Evolutionary conservation across 1,140 invertebrate genomes (phyloP), one percentile per base, ranked within the genome.

Genomic region (Euglossa dilemma): DNA sequence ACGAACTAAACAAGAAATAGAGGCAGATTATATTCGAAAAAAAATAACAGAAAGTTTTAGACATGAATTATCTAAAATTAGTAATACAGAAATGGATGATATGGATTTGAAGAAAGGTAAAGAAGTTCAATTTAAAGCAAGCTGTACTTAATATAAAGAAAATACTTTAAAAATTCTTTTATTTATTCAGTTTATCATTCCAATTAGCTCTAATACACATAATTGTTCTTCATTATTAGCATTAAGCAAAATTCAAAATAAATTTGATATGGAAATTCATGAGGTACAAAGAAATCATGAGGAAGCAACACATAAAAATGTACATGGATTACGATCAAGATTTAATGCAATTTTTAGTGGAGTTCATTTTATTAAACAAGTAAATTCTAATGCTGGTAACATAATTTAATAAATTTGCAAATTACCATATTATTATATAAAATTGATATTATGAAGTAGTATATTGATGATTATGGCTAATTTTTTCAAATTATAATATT

Each of bases 1-100:
- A 5, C 95, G 98, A 45, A 98, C 98, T 0, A 98, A 98, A 91
- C 98, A 98, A 93, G 97, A 98, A 93, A 98, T 99, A 71, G 98
- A 98, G 92, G 98, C 97, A 1, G 97, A 99, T 94, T 98, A 97
- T 93, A 96, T 97, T 85, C 95, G 98, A 8, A 97, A 97, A 88
- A 97, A 97, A 92, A 96, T 99, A 47, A 97, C 98, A 0, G 95
- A 95, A 84, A 97, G 97, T 91, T 98, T 98, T 93, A 95, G 97
- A 23, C 96, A 97, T 81, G 96, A 98, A 91, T 93, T 99, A 20
- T 96, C 96, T 84, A 96, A 97, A 86, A 97, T 99, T 85, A 96
- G 96, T 90, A 97, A 98, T 91, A 95, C 96, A 11, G 97, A 98
- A 91, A 97, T 98, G 96, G 97, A 98, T 90, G 95, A 96, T 61